phyloP scores from a whole-genome alignment of 35 echinoderm and acorn worm species.

The Patiria miniata region DNA sequence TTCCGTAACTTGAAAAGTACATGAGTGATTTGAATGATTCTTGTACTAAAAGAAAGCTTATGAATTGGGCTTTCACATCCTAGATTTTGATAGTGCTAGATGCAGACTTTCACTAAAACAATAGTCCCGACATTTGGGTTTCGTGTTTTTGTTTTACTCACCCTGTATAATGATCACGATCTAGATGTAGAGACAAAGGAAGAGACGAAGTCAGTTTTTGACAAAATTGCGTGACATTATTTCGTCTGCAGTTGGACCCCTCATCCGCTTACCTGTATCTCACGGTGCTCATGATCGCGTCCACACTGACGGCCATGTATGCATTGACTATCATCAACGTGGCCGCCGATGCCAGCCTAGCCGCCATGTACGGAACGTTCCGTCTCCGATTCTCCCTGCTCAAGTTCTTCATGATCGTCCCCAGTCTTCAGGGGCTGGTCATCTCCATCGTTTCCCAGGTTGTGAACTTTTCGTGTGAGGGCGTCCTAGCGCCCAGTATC shows the following conservation, averaged over 20 bases:
- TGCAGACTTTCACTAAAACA: no score
- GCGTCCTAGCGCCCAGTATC: constrained; percentile 11
- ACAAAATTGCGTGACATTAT: not conserved
- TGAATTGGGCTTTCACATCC: no score
- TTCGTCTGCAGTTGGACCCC: constrained; percentile 2
- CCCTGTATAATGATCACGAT: no score
- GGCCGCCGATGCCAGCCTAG: constrained; percentile 18
- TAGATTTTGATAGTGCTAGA: no score
- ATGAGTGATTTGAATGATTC: no score
- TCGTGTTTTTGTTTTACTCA: no score
- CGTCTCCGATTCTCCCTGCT: constrained; percentile 39
- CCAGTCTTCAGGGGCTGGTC: constrained; percentile 46
- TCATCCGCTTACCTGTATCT: constrained; percentile 54
- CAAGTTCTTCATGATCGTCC: constrained; percentile 54
- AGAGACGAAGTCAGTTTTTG: no score
- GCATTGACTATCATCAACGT: constrained; percentile 52
- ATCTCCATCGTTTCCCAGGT: constrained; percentile 32
- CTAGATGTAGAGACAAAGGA: no score
- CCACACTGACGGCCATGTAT: constrained; percentile 51
- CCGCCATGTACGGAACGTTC: constrained; percentile 15
- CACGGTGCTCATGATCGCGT: constrained; percentile 16
- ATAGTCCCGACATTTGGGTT: no score
- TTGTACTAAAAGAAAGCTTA: no score
- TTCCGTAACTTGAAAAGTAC: no score
- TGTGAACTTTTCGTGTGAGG: constrained; percentile 9